Conservation (phyloP, 1,140 invertebrate genomes). For the Macrobrachium nipponense region DNA sequence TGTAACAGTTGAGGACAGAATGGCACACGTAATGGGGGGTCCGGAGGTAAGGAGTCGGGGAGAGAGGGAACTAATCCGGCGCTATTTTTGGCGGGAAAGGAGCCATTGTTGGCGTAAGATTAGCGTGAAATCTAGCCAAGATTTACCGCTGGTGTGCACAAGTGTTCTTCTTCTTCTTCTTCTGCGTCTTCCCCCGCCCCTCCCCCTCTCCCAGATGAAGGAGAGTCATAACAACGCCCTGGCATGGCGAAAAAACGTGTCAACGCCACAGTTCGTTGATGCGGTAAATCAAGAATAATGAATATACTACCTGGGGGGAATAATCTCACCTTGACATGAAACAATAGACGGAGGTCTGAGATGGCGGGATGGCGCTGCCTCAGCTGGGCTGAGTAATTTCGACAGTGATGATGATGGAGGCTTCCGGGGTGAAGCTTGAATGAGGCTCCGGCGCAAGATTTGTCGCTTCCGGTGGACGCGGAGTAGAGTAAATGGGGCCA, state of each 20-base stretch:
- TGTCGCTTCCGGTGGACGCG: neutral
- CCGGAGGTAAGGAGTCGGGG: neutral
- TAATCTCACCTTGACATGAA: neutral
- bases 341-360: too few species aligned
- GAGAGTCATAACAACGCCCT: too few species aligned
- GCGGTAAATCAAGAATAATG: conserved; percentile 10
- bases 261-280: neutral
- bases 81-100: conserved; percentile 22
- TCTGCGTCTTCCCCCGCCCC: too few species aligned
- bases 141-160: neutral
- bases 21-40: too few species aligned
- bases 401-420: neutral
- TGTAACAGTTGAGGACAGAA: too few species aligned
- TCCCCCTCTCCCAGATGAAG: too few species aligned
- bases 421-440: conserved; percentile 1
- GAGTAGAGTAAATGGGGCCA: too few species aligned
- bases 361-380: too few species aligned
- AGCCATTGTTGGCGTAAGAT: conserved; percentile 24
- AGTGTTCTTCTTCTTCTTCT: neutral
- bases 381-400: too few species aligned
- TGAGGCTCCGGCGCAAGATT: too few species aligned
- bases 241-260: conserved; percentile 15
- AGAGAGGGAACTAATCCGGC: neutral
- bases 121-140: conserved; percentile 21
- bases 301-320: neutral